Evolutionary conservation across 2,113 vertebrate genomes (phyloP).

Genomic region (Perccottus glenii): DNA sequence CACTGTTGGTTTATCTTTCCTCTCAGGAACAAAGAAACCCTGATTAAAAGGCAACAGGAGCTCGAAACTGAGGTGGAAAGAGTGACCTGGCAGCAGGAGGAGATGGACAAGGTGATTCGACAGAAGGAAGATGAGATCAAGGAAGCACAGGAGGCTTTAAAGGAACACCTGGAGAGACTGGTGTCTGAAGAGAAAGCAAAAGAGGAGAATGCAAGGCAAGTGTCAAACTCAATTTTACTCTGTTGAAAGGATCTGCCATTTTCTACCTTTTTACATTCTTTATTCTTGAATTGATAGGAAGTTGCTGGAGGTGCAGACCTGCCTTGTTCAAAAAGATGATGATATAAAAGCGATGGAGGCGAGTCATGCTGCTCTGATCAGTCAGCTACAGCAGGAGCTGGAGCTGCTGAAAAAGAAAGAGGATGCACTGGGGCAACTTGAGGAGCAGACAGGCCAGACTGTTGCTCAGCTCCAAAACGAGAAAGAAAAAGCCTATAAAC

Average conservation of each 20-base stretch:
- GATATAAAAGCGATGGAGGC: constrained; percentile 74
- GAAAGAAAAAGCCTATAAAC: constrained; percentile 31
- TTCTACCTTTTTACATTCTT: not conserved
- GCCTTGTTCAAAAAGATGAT: constrained; percentile 80
- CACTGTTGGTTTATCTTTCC: constrained; percentile 12
- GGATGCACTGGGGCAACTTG: constrained; percentile 45
- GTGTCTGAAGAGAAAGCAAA: constrained; percentile 69
- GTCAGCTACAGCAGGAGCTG: constrained; percentile 64
- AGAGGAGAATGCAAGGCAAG: constrained; percentile 83
- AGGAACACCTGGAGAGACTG: constrained; percentile 73
- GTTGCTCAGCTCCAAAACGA: constrained; percentile 41
- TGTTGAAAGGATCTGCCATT: constrained; percentile 17
- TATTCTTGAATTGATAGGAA: constrained; percentile 71
- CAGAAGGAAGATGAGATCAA: constrained; percentile 76
- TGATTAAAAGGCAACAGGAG: constrained; percentile 55
- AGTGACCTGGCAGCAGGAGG: constrained; percentile 66
- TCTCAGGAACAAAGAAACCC: constrained; percentile 76
- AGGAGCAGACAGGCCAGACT: constrained; percentile 49
- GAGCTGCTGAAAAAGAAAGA: constrained; percentile 62
- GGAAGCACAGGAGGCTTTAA: constrained; percentile 50
- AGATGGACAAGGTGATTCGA: constrained; percentile 55
- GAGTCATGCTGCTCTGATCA: constrained; percentile 64
- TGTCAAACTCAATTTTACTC: not conserved
- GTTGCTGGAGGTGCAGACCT: constrained; percentile 82
- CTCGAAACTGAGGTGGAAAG: constrained; percentile 75